Base-by-base conservation (phyloP, 2,113 vertebrate species). In the Irena cyanogastra region DNA sequence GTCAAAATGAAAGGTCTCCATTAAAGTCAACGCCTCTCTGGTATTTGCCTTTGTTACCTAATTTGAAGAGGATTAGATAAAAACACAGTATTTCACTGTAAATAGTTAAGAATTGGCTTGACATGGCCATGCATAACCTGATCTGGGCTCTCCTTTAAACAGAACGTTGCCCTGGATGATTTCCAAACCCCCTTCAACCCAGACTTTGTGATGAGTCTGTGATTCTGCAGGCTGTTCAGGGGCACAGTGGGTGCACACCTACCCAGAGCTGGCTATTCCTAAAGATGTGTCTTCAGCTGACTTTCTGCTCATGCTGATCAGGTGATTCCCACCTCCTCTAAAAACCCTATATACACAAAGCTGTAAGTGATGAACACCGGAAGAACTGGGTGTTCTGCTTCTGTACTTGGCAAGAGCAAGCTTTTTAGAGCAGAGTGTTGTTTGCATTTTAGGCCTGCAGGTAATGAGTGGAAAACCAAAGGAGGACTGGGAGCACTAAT, bases 241-340 rank as follows among this genome's bases (percentile, higher is more conserved):
- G 37, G 12, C 26, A 2, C 0, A 0, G 10, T 27, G 45, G 20
- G 8, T 49, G 7, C 0, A 0, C 45, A 27, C 12, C 31, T 7
- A 24, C 17, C 16, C 15, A 23, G 27, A 69, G 12, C 22, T 85
- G n/a, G 15, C 7, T 56, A 28, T 52, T 88, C 19, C 24, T 45
- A 3, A 41, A 54, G 20, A 17, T 39, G 4, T 28, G 3, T 44
- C 12, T 87, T 80, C 18, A 26, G 30, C n/a, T 53, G 10, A n/a
- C 19, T 81, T 70, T 37, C 23, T 54, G 16, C 31, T 88, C 0
- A 0, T 50, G 45, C 49, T 89, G 47, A 15, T 64, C 83, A n/a
- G n/a, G n/a, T 75, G 24, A 57, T 72, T 90, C 14, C 9, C 20
- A 30, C 20, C 19, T 79, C 41, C 61, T 82, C 17, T 16, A 23